Percentiles rank a stretch among this genome's conserved stretches.
These are phyloP conservation scores for Pristis pectinata DNA, from an alignment of 2,797 vertebrate genomes.

Conservation along the genomic window DNA sequence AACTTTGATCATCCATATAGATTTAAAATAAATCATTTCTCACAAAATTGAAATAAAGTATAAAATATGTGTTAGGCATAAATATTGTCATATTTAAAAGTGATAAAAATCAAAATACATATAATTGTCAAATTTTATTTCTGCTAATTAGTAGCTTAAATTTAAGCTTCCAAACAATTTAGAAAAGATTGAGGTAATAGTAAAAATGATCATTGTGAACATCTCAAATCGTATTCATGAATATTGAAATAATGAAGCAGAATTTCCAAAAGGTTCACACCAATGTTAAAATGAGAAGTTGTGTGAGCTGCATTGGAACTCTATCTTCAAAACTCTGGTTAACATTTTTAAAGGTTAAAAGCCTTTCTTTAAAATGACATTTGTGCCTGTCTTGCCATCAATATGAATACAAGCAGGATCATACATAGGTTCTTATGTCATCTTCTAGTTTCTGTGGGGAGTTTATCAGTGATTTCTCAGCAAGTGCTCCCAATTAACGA, in stretches of 20 bases:
- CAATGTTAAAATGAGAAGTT: not conserved
- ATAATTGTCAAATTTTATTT: not conserved
- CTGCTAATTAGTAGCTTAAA: not conserved
- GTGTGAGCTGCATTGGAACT: not conserved
- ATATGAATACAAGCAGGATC: not conserved
- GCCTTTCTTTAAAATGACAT: not conserved
- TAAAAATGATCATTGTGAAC: not conserved
- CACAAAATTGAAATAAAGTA: not conserved
- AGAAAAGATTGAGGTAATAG: not conserved
- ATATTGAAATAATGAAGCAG: not conserved
- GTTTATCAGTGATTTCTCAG: not conserved
- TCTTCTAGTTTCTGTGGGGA: not conserved
- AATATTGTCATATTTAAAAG: not conserved
- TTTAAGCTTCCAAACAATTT: conserved; percentile 21
- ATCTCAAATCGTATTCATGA: not conserved
- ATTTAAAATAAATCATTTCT: not conserved
- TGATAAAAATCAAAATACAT: not conserved
- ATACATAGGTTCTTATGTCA: not conserved
- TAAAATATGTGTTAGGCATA: not conserved
- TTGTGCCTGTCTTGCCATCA: not conserved
- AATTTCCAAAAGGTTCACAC: not conserved
- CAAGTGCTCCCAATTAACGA: not conserved
- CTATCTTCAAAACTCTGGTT: not conserved
- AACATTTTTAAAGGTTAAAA: not conserved
- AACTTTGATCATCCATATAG: not conserved